These are phyloP conservation scores for Trilocha varians DNA, from an alignment of 2,888 invertebrate species.

Conservation along the genomic window DNA sequence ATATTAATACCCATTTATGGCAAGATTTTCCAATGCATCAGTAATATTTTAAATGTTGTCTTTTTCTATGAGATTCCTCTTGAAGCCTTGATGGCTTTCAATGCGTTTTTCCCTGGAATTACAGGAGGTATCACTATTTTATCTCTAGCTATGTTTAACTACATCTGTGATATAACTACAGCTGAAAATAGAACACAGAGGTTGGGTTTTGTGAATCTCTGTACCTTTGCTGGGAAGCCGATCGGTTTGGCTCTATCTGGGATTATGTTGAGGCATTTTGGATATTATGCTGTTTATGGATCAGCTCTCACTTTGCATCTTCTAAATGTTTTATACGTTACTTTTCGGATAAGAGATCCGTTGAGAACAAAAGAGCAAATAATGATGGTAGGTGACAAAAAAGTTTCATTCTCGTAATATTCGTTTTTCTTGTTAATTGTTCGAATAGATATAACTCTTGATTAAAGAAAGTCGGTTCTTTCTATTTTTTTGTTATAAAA, in stretches of 20 bases:
- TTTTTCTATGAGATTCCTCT: conserved; percentile 42
- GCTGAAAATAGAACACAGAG: conserved; percentile 53
- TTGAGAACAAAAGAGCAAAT: conserved; percentile 72
- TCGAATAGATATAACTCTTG: too few relatives aligned
- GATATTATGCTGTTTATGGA: conserved; percentile 24
- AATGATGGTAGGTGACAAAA: conserved; percentile 4
- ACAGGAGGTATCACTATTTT: conserved; percentile 24
- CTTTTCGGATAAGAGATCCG: conserved; percentile 6
- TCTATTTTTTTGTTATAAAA: too few relatives aligned
- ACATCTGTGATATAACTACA: conserved; percentile 54
- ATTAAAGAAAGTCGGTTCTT: too few relatives aligned
- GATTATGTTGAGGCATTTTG: conserved; percentile 14
- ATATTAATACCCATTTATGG: conserved; percentile 50
- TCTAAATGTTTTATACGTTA: conserved; percentile 4
- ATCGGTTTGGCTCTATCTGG: conserved; percentile 16
- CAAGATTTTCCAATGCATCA: conserved; percentile 31
- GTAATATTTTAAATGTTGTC: conserved; percentile 39
- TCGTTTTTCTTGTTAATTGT: not conserved
- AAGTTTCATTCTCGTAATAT: not conserved
- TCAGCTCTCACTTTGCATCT: not conserved
- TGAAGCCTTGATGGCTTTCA: conserved; percentile 34
- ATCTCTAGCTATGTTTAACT: conserved; percentile 46
- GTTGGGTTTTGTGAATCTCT: conserved; percentile 41
- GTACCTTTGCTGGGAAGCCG: conserved; percentile 16
- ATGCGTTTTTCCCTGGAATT: conserved; percentile 34